Percentiles rank a stretch among this genome's conserved stretches.
Evolutionary conservation across 2,797 vertebrate species (phyloP).

Genomic region (Propithecus perrieri): DNA sequence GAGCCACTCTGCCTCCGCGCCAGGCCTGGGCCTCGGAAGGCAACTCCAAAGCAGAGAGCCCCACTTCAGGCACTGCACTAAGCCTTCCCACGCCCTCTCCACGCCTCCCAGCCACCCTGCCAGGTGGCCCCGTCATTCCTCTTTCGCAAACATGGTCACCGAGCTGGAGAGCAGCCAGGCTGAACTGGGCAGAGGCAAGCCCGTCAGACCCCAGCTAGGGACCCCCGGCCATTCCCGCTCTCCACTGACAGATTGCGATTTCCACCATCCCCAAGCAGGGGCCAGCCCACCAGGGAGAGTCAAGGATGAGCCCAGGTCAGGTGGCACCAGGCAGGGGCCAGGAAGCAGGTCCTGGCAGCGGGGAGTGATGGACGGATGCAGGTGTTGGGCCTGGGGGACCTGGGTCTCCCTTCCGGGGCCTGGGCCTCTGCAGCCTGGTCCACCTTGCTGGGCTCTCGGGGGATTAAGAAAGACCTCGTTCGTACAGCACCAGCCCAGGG

Average conservation of each 20-base stretch:
- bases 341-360: not conserved
- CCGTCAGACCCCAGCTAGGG: not conserved
- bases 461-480: accelerated
- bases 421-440: accelerated
- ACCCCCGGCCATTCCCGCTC: not conserved
- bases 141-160: accelerated
- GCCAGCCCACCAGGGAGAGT: not conserved
- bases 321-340: not conserved
- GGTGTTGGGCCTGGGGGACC: accelerated
- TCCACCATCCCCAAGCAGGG: not conserved
- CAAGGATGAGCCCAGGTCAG: not conserved
- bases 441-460: not conserved
- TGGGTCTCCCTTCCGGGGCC: not conserved
- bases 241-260: no score
- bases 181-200: not conserved
- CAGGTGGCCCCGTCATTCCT: not conserved
- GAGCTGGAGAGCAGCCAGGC: not conserved
- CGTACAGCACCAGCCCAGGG: not conserved
- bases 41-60: not conserved
- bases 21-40: accelerated
- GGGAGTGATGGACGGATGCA: no score
- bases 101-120: not conserved
- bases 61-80: accelerated
- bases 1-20: not conserved
- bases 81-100: not conserved